phyloP scores from a whole-genome alignment of 2,113 vertebrate species.

The Sebastes schlegelii region DNA sequence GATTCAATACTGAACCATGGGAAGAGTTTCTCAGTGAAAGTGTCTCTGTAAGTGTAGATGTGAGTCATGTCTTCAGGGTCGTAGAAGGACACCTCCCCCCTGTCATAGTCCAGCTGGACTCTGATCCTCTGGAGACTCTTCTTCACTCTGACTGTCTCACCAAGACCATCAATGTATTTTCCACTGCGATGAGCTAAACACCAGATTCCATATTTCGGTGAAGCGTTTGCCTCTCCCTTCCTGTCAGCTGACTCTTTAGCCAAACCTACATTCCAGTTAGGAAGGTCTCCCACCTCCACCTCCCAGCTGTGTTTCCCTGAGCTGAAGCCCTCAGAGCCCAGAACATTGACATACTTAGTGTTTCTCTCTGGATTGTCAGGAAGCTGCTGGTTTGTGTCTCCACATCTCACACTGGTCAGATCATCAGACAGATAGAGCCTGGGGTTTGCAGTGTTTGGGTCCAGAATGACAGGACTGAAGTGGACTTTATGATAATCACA shows the following conservation, averaged over 20 bases:
- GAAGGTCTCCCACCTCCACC: constrained; percentile 16
- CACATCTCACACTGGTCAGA: constrained; percentile 46
- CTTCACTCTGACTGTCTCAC: not conserved
- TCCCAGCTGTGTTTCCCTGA: constrained; percentile 2
- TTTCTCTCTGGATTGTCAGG: not conserved
- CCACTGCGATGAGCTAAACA: no score
- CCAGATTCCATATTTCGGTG: no score
- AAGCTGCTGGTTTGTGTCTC: constrained; percentile 14
- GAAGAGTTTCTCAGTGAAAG: constrained; percentile 63
- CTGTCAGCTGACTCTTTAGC: constrained; percentile 50
- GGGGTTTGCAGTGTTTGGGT: constrained; percentile 52
- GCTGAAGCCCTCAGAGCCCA: not conserved
- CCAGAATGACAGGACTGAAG: constrained; percentile 65
- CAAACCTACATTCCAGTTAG: constrained; percentile 17
- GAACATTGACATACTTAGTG: not conserved
- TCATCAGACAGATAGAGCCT: constrained; percentile 62
- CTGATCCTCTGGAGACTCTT: not conserved
- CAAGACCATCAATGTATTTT: no score
- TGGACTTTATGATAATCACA: not conserved
- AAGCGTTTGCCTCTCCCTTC: not conserved
- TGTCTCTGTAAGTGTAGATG: constrained; percentile 45
- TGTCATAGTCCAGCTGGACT: constrained; percentile 67
- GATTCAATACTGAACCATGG: not conserved
- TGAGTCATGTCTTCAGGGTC: constrained; percentile 42
- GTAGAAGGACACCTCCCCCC: constrained; percentile 40